Evolutionary conservation across 2,888 invertebrate species (phyloP).

Genomic region (Gasteruption jaculator): DNA sequence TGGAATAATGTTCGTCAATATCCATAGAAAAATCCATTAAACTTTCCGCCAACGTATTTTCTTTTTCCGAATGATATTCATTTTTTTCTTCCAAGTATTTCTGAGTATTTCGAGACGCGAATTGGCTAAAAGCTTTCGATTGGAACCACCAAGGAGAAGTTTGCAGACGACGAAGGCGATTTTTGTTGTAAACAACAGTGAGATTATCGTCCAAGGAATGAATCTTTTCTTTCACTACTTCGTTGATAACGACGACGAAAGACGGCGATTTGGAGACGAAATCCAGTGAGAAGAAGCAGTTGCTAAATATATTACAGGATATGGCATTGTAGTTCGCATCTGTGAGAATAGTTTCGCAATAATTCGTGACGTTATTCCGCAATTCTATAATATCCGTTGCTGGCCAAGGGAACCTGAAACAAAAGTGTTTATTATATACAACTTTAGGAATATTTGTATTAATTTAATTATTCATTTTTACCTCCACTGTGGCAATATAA

Average conservation of each 20-base stretch:
- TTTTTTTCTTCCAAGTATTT: constrained; percentile 3
- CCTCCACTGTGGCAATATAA: constrained; percentile 57
- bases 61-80: neutral
- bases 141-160: constrained; percentile 61
- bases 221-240: constrained; percentile 39
- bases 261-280: constrained; percentile 25
- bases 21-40: too few relatives aligned
- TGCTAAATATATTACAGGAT: constrained; percentile 32
- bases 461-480: constrained; percentile 23
- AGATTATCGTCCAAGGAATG: constrained; percentile 28
- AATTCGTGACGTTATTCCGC: constrained; percentile 30
- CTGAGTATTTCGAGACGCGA: constrained; percentile 13
- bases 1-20: constrained; percentile 11
- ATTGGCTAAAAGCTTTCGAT: constrained; percentile 33
- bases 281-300: constrained; percentile 31
- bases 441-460: neutral
- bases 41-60: too few relatives aligned
- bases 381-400: constrained; percentile 32
- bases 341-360: constrained; percentile 33
- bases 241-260: constrained; percentile 38
- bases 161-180: constrained; percentile 55
- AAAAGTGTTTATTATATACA: constrained; percentile 2
- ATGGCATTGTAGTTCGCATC: constrained; percentile 26
- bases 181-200: constrained; percentile 58
- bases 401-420: constrained; percentile 41